Conservation (phyloP, 2,888 invertebrate genomes). For the Trilocha varians region DNA sequence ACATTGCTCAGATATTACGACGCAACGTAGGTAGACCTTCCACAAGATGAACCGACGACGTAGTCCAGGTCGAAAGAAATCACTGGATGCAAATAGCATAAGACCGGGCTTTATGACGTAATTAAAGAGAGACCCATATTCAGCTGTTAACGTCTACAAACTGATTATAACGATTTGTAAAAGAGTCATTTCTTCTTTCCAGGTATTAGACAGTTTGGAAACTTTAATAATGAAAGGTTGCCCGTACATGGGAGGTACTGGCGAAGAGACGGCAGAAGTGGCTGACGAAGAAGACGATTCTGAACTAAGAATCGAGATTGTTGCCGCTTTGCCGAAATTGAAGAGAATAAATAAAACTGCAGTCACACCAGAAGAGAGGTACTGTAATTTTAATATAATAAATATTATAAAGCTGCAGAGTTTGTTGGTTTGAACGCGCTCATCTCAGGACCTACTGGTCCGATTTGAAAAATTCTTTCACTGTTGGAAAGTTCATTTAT, state of each 20-base stretch:
- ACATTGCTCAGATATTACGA: no score
- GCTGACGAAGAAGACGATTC: conserved; percentile 45
- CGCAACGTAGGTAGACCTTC: no score
- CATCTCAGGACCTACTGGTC: no score
- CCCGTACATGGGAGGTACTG: conserved; percentile 68
- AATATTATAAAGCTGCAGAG: not conserved
- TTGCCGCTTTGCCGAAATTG: conserved; percentile 67
- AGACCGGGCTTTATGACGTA: no score
- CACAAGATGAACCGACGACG: no score
- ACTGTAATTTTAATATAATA: conserved; percentile 11
- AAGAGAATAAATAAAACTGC: conserved; percentile 70
- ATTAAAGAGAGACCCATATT: no score
- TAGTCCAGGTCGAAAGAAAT: no score
- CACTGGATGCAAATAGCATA: no score
- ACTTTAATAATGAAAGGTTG: conserved; percentile 69
- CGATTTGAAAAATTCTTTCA: no score
- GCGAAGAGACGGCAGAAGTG: conserved; percentile 38
- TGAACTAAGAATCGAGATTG: conserved; percentile 53
- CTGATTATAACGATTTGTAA: not conserved
- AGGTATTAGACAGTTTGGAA: conserved; percentile 60
- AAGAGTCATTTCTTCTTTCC: conserved; percentile 4
- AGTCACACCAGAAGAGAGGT: conserved; percentile 66
- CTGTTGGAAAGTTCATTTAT: no score
- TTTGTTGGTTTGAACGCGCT: not conserved
- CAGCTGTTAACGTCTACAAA: not conserved